phyloP scores from a whole-genome alignment of 92 coral and sea anemone genomes.

The Pocillopora meandrina region DNA sequence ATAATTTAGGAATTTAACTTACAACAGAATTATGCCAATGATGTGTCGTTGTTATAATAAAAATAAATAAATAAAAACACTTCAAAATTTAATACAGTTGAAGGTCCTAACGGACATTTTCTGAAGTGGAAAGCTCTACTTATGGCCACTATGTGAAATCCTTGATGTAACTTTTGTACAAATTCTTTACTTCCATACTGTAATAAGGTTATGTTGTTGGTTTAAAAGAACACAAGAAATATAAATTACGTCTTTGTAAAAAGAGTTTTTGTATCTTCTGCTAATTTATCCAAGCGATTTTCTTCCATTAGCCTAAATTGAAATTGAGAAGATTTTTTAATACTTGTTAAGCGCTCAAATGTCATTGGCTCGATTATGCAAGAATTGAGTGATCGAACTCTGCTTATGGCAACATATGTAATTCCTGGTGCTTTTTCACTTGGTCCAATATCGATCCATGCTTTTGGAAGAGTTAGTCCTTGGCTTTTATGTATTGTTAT shows the following conservation, averaged over 20 bases:
- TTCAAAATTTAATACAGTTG: neutral
- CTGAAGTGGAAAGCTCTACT: constrained; percentile 3
- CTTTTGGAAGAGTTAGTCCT: constrained; percentile 44
- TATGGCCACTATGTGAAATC: neutral
- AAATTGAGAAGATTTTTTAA: constrained; percentile 37
- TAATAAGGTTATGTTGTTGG: constrained; percentile 14
- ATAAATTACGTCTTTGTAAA: constrained; percentile 2
- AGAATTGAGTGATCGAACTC: constrained; percentile 29
- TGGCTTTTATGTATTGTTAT: constrained; percentile 64
- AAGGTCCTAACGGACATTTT: constrained; percentile 6
- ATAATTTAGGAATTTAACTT: constrained; percentile 3
- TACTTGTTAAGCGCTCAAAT: constrained; percentile 35
- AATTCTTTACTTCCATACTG: neutral
- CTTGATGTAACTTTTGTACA: neutral
- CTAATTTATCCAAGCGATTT: constrained; percentile 26
- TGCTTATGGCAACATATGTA: constrained; percentile 7
- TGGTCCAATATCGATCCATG: no score
- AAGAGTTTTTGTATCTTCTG: constrained; percentile 6
- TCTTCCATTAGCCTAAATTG: constrained; percentile 36
- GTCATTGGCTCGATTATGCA: constrained; percentile 35
- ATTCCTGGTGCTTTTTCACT: no score
- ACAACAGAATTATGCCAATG: neutral
- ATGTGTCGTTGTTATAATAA: constrained; percentile 1
- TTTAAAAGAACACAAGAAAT: constrained; percentile 14
- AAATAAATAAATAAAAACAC: neutral